These are phyloP conservation scores for Saccostrea glomerata DNA, from an alignment of 1,140 invertebrate species.

Conservation along the genomic window DNA sequence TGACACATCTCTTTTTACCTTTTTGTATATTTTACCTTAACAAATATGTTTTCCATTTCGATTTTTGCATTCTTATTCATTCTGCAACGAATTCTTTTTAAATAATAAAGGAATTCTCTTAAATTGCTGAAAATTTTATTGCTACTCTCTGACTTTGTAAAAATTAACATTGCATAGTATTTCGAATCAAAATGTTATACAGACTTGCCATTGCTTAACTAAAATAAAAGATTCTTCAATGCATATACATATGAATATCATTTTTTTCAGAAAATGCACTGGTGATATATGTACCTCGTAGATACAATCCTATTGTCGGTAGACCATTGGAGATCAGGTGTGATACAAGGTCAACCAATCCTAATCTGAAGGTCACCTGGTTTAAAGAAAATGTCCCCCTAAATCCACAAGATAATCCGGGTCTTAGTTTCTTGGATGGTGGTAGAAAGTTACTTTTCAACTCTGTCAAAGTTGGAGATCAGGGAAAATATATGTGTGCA, in stretches of 20 bases:
- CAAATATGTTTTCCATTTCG: too few species aligned
- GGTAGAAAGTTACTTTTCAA: not conserved
- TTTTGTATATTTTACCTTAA: too few species aligned
- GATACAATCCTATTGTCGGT: not conserved
- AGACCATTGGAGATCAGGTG: not conserved
- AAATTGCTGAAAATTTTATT: too few species aligned
- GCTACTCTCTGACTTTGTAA: too few species aligned
- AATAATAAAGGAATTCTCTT: too few species aligned
- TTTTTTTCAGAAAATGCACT: not conserved
- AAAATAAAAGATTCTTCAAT: not conserved
- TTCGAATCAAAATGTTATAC: too few species aligned
- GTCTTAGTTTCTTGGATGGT: not conserved
- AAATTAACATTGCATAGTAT: too few species aligned
- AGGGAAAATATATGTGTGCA: constrained; percentile 14
- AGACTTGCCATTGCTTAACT: not conserved
- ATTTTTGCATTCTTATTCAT: too few species aligned
- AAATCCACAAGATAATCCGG: not conserved
- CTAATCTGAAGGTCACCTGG: not conserved
- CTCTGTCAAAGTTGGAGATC: not conserved
- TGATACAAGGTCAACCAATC: not conserved
- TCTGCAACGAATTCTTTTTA: too few species aligned
- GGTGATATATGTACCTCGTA: not conserved
- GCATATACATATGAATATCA: not conserved
- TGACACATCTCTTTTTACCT: too few species aligned
- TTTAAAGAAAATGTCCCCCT: not conserved